Conservation (phyloP, 2,888 invertebrate genomes). For the Diploptera punctata region DNA sequence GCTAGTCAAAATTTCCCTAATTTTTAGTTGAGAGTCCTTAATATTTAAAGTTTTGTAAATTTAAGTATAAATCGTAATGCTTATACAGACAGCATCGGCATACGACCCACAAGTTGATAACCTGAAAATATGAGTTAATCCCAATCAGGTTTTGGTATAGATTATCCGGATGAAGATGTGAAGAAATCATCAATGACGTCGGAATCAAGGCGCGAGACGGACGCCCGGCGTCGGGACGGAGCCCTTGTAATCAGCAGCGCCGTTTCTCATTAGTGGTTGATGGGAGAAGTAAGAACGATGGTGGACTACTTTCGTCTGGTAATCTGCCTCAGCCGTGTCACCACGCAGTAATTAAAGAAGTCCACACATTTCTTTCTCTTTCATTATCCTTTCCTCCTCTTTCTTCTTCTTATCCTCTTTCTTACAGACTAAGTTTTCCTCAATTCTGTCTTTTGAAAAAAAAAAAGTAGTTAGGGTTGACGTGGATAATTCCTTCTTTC, state of each 20-base stretch:
- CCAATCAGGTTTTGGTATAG: conserved; percentile 5
- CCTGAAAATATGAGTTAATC: no score
- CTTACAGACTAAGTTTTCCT: conserved; percentile 4
- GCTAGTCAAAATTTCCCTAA: no score
- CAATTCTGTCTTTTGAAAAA: not conserved
- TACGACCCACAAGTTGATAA: no score
- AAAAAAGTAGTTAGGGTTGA: no score
- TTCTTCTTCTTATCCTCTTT: conserved; percentile 8
- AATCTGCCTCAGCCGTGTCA: conserved; percentile 27
- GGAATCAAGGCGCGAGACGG: conserved; percentile 19
- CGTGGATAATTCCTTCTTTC: no score
- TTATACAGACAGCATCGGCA: no score
- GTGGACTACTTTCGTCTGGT: conserved; percentile 24
- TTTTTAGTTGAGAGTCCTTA: no score
- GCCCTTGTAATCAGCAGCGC: conserved; percentile 36
- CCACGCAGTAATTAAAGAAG: conserved; percentile 35
- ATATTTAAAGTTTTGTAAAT: no score
- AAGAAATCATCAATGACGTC: conserved; percentile 11
- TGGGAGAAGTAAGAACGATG: conserved; percentile 12
- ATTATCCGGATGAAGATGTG: not conserved
- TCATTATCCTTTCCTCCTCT: conserved; percentile 5
- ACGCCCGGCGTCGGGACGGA: conserved; percentile 7
- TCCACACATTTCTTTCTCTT: conserved; percentile 25
- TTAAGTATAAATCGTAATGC: no score
- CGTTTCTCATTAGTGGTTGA: conserved; percentile 38